Evolutionary conservation across 2,113 vertebrate species (phyloP).

Genomic region (Limanda limanda): DNA sequence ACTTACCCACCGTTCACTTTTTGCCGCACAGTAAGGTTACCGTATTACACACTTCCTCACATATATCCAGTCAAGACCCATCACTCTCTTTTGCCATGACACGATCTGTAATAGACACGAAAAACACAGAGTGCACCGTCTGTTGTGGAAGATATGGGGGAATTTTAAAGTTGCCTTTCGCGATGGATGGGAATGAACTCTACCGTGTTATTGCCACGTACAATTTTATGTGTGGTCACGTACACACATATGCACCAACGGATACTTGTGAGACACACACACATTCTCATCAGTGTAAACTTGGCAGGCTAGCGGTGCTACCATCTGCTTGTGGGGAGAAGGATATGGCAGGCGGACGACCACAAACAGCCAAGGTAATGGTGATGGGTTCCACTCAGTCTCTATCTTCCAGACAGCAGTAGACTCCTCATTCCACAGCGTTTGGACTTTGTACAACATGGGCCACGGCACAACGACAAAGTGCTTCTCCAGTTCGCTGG

Average conservation of each 20-base stretch:
- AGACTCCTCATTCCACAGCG: conserved; percentile 63
- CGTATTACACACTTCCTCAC: conserved; percentile 49
- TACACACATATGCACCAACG: conserved; percentile 35
- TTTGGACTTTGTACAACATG: conserved; percentile 59
- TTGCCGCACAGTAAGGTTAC: conserved; percentile 37
- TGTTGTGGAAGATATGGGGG: conserved; percentile 36
- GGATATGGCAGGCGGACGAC: conserved; percentile 65
- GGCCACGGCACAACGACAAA: conserved; percentile 58
- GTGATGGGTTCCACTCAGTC: conserved; percentile 78
- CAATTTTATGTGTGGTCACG: conserved; percentile 56
- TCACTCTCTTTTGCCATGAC: conserved; percentile 38
- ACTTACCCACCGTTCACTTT: conserved; percentile 39
- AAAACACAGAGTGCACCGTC: conserved; percentile 25
- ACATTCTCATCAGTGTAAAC: conserved; percentile 65
- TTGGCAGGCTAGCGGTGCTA: conserved; percentile 70
- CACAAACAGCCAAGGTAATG: conserved; percentile 79
- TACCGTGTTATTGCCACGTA: conserved; percentile 51
- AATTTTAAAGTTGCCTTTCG: conserved; percentile 36
- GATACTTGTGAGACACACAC: conserved; percentile 48
- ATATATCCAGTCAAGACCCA: conserved; percentile 58
- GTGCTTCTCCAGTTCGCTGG: conserved; percentile 66
- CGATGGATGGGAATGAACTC: conserved; percentile 54
- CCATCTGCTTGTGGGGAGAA: conserved; percentile 78
- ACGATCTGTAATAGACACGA: conserved; percentile 43
- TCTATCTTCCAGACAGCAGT: conserved; percentile 73